Conservation (phyloP, 2,888 invertebrate genomes). For the Caenorhabditis becei region DNA sequence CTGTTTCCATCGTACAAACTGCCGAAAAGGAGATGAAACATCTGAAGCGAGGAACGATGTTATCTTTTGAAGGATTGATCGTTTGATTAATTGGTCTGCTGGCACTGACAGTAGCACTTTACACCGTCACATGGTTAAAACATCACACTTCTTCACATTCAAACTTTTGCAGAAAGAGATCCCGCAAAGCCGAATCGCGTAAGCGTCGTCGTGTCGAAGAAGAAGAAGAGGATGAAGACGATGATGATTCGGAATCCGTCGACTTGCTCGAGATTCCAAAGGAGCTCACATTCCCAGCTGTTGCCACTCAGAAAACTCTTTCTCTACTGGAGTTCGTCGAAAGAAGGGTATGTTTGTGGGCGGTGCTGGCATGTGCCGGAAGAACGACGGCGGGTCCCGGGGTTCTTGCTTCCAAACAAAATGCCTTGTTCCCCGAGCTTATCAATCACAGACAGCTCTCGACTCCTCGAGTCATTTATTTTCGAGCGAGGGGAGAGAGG, state of each 20-base stretch:
- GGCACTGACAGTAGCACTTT: conserved; percentile 31
- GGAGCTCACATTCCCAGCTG: conserved; percentile 32
- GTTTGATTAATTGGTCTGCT: conserved; percentile 51
- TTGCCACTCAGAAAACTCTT: conserved; percentile 31
- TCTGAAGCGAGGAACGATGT: conserved; percentile 17
- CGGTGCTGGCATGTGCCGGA: conserved; percentile 34
- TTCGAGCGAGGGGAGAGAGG: background rate
- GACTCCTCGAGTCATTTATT: conserved; percentile 28
- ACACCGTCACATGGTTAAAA: conserved; percentile 41
- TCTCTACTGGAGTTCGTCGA: conserved; percentile 44
- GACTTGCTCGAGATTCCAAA: background rate
- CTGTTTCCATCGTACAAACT: background rate
- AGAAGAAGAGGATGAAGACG: conserved; percentile 2
- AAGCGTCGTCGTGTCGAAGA: conserved; percentile 9
- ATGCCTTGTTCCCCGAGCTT: conserved; percentile 32
- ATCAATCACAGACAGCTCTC: conserved; percentile 50
- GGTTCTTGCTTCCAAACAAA: conserved; percentile 30
- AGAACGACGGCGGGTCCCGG: background rate
- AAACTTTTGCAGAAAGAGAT: conserved; percentile 36
- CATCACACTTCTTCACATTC: conserved; percentile 4
- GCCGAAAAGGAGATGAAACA: background rate
- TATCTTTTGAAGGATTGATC: conserved; percentile 29
- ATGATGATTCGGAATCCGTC: background rate
- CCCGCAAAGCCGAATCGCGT: conserved; percentile 16
- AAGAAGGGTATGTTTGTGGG: conserved; percentile 26